phyloP scores from a whole-genome alignment of 1,140 invertebrate species.

The Drosophila sulfurigaster region DNA sequence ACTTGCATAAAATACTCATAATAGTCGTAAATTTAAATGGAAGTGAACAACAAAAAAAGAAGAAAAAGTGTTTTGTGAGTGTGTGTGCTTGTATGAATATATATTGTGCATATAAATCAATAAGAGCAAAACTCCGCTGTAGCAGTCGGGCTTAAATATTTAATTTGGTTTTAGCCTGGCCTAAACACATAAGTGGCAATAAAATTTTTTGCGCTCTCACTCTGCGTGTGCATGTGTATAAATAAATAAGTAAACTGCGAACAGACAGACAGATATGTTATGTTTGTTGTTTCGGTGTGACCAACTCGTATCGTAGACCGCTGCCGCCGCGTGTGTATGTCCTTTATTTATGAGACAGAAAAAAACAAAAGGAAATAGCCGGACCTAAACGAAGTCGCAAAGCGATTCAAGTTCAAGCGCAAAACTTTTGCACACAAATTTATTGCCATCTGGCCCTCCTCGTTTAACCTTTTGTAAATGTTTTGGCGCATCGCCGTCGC shows the following conservation, averaged over 20 bases:
- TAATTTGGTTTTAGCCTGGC: constrained; percentile 59
- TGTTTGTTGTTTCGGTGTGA: constrained; percentile 7
- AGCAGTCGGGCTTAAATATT: constrained; percentile 71
- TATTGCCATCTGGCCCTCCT: constrained; percentile 38
- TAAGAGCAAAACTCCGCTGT: constrained; percentile 49
- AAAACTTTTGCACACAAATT: constrained; percentile 39
- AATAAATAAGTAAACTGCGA: constrained; percentile 55
- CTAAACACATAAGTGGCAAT: constrained; percentile 71
- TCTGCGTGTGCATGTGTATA: constrained; percentile 57
- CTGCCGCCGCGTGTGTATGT: not conserved
- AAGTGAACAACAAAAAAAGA: not conserved
- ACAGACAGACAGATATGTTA: constrained; percentile 26
- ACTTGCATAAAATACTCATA: not conserved
- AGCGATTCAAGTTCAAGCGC: constrained; percentile 12
- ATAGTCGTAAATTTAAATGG: not conserved
- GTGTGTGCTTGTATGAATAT: constrained; percentile 4
- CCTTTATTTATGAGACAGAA: constrained; percentile 34
- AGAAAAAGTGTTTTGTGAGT: constrained; percentile 12
- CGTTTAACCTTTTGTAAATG: constrained; percentile 48
- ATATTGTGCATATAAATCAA: constrained; percentile 66
- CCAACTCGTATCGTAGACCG: not conserved
- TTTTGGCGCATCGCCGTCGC: constrained; percentile 49
- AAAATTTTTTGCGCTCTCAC: constrained; percentile 42
- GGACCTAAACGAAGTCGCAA: not conserved
- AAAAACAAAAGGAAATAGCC: not conserved